These are phyloP conservation scores for Byasa hedistus DNA, from an alignment of 2,888 invertebrate genomes.

Conservation along the genomic window DNA sequence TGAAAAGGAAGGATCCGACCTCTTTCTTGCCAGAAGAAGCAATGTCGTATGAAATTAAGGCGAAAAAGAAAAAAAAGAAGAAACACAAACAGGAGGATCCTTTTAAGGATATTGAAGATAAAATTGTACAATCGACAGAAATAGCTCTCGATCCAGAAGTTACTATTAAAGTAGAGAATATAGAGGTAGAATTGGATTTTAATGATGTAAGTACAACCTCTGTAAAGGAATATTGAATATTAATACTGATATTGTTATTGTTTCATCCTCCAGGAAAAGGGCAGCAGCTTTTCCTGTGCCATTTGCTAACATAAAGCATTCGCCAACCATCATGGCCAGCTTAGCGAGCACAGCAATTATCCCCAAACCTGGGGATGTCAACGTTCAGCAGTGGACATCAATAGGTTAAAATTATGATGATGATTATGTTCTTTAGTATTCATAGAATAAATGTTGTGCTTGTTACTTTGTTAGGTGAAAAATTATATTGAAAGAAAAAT, in stretches of 20 bases:
- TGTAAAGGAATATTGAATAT: background rate
- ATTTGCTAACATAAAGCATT: too few relatives aligned
- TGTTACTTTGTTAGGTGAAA: too few relatives aligned
- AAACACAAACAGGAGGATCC: constrained; percentile 61
- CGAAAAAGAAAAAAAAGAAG: constrained; percentile 66
- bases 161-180: constrained; percentile 69
- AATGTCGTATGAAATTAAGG: constrained; percentile 69
- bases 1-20: constrained; percentile 61
- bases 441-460: too few relatives aligned
- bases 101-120: constrained; percentile 61
- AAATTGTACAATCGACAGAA: constrained; percentile 37
- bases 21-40: constrained; percentile 66
- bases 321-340: too few relatives aligned
- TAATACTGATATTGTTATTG: constrained; percentile 1
- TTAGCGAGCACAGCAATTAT: too few relatives aligned
- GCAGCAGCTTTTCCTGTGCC: background rate
- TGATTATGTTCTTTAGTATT: too few relatives aligned
- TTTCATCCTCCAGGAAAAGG: constrained; percentile 1
- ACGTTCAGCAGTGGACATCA: too few relatives aligned
- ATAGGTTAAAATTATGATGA: too few relatives aligned
- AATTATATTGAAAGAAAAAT: too few relatives aligned
- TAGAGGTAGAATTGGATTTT: constrained; percentile 70
- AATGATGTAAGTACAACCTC: constrained; percentile 60
- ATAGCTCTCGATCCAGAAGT: constrained; percentile 61
- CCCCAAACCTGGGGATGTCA: too few relatives aligned